Conservation (phyloP, 2,888 invertebrate species). For the Poecilobothrus nobilitatus region DNA sequence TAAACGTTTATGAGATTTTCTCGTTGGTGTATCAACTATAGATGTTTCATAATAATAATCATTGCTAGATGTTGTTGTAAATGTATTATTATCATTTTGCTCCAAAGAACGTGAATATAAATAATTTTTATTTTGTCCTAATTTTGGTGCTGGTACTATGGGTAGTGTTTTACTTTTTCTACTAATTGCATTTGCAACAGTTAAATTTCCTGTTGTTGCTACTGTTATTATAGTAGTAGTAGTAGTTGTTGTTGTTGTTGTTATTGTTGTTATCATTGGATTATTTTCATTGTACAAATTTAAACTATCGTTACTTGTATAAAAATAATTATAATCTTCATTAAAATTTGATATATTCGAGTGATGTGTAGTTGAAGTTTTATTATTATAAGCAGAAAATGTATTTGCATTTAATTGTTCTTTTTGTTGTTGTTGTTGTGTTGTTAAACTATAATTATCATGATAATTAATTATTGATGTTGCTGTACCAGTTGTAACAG, state of each 20-base stretch:
- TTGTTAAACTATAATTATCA: background rate
- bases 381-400: background rate
- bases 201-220: constrained; percentile 17
- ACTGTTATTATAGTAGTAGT: constrained; percentile 18
- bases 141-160: constrained; percentile 26
- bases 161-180: constrained; percentile 11
- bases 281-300: constrained; percentile 30
- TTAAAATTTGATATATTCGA: constrained; percentile 43
- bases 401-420: background rate
- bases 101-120: constrained; percentile 9
- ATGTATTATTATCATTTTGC: constrained; percentile 2
- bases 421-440: background rate
- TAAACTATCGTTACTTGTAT: constrained; percentile 57
- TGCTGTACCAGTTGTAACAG: constrained; percentile 13
- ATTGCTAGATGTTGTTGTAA: constrained; percentile 11
- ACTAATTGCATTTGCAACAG: constrained; percentile 14
- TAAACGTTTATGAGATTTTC: constrained; percentile 36
- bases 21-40: constrained; percentile 18
- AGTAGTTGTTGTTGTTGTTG: constrained; percentile 22
- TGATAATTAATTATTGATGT: constrained; percentile 17
- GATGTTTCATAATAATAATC: constrained; percentile 13
- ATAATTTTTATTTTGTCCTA: constrained; percentile 13
- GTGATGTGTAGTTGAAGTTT: background rate
- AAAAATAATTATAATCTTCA: constrained; percentile 64
- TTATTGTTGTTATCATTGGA: constrained; percentile 29